phyloP scores from a whole-genome alignment of 2,797 vertebrate genomes.

The Eulemur coronatus region DNA sequence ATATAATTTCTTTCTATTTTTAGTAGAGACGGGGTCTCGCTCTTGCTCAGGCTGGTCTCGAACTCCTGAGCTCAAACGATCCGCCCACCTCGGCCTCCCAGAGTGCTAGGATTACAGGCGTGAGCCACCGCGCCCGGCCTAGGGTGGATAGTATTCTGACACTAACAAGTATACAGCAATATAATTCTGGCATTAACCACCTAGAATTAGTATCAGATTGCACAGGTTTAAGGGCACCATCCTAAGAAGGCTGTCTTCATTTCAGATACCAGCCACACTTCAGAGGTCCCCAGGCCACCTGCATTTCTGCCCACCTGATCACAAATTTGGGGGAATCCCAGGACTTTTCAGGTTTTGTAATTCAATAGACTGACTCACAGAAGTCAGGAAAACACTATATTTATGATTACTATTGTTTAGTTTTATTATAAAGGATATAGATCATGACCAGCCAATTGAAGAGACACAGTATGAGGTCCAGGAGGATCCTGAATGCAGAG shows the following conservation, averaged over 20 bases:
- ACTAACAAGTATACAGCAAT: neutral
- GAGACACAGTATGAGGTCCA: neutral
- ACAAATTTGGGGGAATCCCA: neutral
- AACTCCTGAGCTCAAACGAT: no score
- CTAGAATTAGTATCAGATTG: neutral
- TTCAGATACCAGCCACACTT: neutral
- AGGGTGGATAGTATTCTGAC: neutral
- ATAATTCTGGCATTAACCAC: neutral
- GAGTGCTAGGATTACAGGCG: no score
- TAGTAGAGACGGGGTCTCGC: no score
- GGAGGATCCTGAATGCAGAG: neutral
- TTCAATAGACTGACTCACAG: neutral
- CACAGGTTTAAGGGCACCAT: neutral
- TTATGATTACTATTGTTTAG: neutral
- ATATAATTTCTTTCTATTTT: no score
- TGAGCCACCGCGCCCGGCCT: no score
- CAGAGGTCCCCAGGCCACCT: neutral
- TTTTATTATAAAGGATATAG: neutral
- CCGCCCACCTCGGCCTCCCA: no score
- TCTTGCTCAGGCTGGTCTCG: no score
- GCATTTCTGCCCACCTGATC: neutral
- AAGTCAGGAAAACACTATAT: neutral
- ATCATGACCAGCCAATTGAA: neutral
- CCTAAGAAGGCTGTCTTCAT: neutral
- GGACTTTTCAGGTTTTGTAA: neutral